A percentile compares a stretch with the other conserved stretches of the same genome.
These are phyloP conservation scores for Ennomos fuscantarius DNA, from an alignment of 2,888 invertebrate species.

Conservation along the genomic window DNA sequence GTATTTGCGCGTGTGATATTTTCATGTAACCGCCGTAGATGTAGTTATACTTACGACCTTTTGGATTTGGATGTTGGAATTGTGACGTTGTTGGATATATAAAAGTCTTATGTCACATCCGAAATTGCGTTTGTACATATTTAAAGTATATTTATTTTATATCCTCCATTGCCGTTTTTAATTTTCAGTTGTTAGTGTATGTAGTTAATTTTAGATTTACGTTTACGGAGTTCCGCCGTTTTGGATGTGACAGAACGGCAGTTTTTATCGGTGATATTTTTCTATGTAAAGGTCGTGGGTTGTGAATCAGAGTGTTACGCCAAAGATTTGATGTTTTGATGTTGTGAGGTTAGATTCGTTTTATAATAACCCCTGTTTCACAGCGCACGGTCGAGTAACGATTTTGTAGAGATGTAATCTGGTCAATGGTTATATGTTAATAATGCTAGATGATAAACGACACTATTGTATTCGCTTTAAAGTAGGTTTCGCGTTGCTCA, in stretches of 20 bases:
- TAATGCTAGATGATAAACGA: conserved; percentile 63
- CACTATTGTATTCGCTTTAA: conserved; percentile 76
- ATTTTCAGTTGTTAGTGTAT: conserved; percentile 38
- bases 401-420: conserved; percentile 44
- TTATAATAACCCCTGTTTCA: conserved; percentile 35
- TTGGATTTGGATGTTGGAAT: conserved; percentile 71
- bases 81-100: conserved; percentile 44
- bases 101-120: conserved; percentile 53
- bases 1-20: conserved; percentile 78
- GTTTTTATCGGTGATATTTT: conserved; percentile 69
- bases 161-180: conserved; percentile 40
- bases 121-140: conserved; percentile 62
- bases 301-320: conserved; percentile 46
- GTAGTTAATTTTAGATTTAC: conserved; percentile 44
- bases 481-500: conserved; percentile 62
- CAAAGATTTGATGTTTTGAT: conserved; percentile 42
- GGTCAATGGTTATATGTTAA: conserved; percentile 70
- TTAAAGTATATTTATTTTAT: conserved; percentile 58
- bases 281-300: conserved; percentile 55
- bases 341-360: conserved; percentile 29
- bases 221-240: conserved; percentile 33
- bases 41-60: conserved; percentile 27
- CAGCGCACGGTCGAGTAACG: conserved; percentile 40
- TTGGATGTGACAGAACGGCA: conserved; percentile 33
- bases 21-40: conserved; percentile 67